phyloP scores from a whole-genome alignment of 1,140 invertebrate species.

The Drosophila melanogaster region DNA sequence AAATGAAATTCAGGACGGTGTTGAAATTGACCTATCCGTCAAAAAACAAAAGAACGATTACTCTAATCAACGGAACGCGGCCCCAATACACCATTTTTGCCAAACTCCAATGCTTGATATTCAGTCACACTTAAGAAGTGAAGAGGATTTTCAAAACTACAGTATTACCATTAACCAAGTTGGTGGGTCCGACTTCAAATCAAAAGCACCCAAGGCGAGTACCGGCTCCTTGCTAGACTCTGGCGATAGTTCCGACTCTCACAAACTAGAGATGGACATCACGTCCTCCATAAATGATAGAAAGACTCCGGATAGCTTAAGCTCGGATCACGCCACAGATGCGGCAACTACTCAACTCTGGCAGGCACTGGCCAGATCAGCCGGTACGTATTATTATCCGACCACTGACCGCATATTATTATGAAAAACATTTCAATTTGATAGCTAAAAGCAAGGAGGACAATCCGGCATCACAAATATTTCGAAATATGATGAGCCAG shows the following conservation, averaged over 20 bases:
- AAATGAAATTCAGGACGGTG: constrained; percentile 63
- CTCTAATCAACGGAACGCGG: constrained; percentile 50
- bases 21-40: constrained; percentile 82
- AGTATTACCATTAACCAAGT: constrained; percentile 67
- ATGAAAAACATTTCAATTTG: neutral
- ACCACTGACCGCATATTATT: neutral
- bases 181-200: constrained; percentile 51
- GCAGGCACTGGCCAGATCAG: constrained; percentile 85
- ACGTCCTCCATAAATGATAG: constrained; percentile 67
- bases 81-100: constrained; percentile 46
- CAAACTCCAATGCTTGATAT: constrained; percentile 64
- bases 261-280: constrained; percentile 82
- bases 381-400: constrained; percentile 83
- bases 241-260: constrained; percentile 79
- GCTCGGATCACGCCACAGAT: constrained; percentile 86
- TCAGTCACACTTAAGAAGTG: constrained; percentile 48
- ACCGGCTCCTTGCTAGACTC: constrained; percentile 56
- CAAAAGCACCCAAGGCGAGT: constrained; percentile 43
- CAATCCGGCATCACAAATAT: constrained; percentile 89
- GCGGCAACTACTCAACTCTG: constrained; percentile 86
- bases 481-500: constrained; percentile 90
- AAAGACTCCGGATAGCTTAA: constrained; percentile 86
- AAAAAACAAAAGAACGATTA: constrained; percentile 73
- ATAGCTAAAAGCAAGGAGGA: constrained; percentile 78
- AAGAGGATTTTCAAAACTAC: constrained; percentile 61